Evolutionary conservation across 2,797 vertebrate species (phyloP).

Genomic region (Coregonus suidteri): DNA sequence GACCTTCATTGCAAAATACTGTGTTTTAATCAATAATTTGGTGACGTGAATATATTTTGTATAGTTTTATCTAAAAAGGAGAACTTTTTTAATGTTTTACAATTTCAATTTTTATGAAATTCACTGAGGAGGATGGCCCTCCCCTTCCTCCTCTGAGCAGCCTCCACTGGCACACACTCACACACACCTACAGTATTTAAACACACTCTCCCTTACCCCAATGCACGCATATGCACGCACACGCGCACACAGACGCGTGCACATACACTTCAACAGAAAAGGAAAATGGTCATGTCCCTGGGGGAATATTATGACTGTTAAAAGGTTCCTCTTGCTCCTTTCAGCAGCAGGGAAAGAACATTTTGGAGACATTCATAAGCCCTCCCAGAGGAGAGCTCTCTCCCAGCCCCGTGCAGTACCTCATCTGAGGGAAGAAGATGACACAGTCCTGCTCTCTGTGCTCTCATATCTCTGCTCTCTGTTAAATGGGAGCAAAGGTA

Average conservation of each 20-base stretch:
- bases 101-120: too few species aligned
- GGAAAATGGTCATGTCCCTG: constrained; percentile 11
- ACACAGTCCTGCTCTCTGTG: neutral
- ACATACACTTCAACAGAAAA: constrained; percentile 1
- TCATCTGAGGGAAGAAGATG: constrained; percentile 18
- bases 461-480: neutral
- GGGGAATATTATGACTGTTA: constrained; percentile 36
- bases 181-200: neutral
- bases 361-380: constrained; percentile 28
- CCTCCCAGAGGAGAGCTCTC: neutral
- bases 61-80: too few species aligned
- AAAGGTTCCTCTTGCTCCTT: constrained; percentile 25
- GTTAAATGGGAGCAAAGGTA: too few species aligned
- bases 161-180: neutral
- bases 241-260: neutral
- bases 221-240: neutral
- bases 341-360: constrained; percentile 22
- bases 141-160: too few species aligned
- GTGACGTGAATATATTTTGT: too few species aligned
- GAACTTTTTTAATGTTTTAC: too few species aligned
- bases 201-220: neutral
- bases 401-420: constrained; percentile 13
- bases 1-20: too few species aligned
- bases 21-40: too few species aligned
- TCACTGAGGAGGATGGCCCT: too few species aligned